Evolutionary conservation across 92 coral and sea anemone genomes (phyloP), one percentile per base, ranked within the genome.

Genomic region (Palythoa grandiflora): DNA sequence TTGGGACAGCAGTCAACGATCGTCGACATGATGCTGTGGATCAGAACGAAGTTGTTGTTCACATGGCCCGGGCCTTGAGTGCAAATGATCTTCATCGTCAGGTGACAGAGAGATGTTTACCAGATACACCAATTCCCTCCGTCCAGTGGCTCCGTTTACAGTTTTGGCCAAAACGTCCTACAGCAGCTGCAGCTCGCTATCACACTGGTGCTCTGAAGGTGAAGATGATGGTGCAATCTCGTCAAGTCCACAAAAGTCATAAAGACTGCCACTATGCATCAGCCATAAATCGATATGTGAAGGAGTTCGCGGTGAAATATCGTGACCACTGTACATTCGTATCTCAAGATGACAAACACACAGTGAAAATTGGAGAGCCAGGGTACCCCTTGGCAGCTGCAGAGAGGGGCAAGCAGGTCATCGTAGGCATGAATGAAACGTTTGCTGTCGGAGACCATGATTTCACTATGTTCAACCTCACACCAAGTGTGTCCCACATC

Each of bases 11-110:
- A 14, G 68, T 60, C 21, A 17, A 60, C 21, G 68, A 60, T 17
- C 19, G 68, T 14, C 68, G 68, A 17, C 68, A 60, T 60, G 68
- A 60, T 17, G 21, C 19, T 14, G 68, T 60, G 68, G 68, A 54
- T 54, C 60, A 54, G 60, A 54, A 54, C 60, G 60, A 54, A 54
- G 79, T 75, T 47, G 59, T 88, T 48, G 79, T 84, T 19, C 91
- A 91, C 68, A 40, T 91, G 71, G 94, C 94, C 9, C 84, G 44
- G 73, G 94, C 94, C 71, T 51, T 91, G 6, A 91, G 94, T 88
- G 87, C 76, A 5, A 72, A 81, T 15, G 91, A 91, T 77, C 74
- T 91, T 28, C 89, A 88, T 50, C 75, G 85, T 21, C 79, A 85
- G 79, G 84, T 91, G 11, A 13, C 59, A 20, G 68, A 88, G 71